Conservation (phyloP, 2,888 invertebrate genomes). For the Branchipolynoe longqiensis region DNA sequence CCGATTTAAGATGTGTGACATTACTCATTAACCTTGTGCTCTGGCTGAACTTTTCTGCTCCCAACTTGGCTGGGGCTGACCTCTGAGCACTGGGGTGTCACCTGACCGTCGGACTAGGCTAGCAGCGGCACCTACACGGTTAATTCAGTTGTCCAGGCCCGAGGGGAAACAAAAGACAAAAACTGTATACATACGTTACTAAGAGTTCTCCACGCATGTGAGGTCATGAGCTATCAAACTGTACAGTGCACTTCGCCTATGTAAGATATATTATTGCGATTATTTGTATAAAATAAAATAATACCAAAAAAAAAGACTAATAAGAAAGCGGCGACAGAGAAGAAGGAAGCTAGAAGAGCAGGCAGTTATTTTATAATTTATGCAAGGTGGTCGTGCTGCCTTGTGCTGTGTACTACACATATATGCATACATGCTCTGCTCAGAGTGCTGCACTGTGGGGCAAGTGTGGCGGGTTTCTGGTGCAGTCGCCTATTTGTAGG, state of each 20-base stretch:
- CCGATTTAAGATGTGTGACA: too few species aligned
- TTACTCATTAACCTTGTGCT: constrained; percentile 8
- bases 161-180: too few species aligned
- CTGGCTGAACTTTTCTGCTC: neutral
- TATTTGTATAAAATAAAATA: too few species aligned
- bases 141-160: too few species aligned
- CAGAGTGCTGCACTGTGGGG: neutral
- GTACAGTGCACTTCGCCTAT: constrained; percentile 4
- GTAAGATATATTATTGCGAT: constrained; percentile 44
- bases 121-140: too few species aligned
- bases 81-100: too few species aligned
- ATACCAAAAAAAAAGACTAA: too few species aligned
- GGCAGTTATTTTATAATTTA: neutral
- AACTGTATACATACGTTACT: too few species aligned
- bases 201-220: too few species aligned
- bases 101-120: too few species aligned
- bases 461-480: constrained; percentile 14
- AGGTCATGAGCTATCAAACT: too few species aligned
- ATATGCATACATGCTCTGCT: neutral
- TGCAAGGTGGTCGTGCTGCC: constrained; percentile 6
- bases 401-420: neutral
- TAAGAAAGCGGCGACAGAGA: too few species aligned
- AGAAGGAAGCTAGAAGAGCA: neutral
- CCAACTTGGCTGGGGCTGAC: neutral
- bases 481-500: constrained; percentile 27